Evolutionary conservation across 2,797 vertebrate genomes (phyloP).

Genomic region (Rhinoraja longicauda): DNA sequence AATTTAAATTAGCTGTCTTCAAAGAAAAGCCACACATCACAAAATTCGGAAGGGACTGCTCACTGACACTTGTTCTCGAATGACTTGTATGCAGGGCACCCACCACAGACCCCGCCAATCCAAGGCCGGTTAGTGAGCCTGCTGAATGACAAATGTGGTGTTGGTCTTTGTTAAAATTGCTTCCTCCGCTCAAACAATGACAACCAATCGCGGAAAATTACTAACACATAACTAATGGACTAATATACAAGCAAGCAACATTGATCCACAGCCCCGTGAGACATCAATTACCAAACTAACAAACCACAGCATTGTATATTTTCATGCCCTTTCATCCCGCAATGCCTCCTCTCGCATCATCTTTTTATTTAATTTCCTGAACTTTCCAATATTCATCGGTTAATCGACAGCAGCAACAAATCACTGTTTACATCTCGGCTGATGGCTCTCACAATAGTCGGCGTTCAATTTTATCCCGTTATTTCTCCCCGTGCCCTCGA

Average conservation of each 20-base stretch:
- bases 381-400: neutral
- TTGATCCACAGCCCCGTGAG: neutral
- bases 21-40: neutral
- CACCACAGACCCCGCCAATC: neutral
- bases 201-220: constrained; percentile 1
- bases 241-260: neutral
- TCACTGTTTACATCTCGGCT: neutral
- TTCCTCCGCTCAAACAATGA: neutral
- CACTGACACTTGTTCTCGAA: neutral
- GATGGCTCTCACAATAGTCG: neutral
- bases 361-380: neutral
- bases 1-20: constrained; percentile 1
- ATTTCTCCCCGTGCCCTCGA: neutral
- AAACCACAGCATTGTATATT: neutral
- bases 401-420: neutral
- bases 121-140: neutral
- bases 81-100: neutral
- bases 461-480: neutral
- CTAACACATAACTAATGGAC: constrained; percentile 1
- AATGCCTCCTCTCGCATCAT: neutral
- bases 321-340: neutral
- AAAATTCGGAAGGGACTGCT: neutral
- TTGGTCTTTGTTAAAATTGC: constrained; percentile 8
- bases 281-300: neutral
- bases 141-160: constrained; percentile 11